Conservation (phyloP, 2,888 invertebrate species). For the Thelaira solivaga region DNA sequence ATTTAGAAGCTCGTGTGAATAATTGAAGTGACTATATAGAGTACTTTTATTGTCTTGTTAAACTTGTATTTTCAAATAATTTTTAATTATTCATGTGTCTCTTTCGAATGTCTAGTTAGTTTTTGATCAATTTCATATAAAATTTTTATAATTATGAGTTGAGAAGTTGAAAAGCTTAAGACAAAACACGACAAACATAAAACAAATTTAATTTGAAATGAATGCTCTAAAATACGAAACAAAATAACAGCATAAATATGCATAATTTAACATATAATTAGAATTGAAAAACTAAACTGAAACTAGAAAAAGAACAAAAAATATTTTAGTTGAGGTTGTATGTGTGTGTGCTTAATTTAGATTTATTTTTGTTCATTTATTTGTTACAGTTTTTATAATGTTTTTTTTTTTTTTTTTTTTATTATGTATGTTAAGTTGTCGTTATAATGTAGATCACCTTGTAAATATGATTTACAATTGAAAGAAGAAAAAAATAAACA, state of each 20-base stretch:
- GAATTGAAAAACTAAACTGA: slow-evolving; percentile 15
- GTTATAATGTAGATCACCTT: slow-evolving; percentile 59
- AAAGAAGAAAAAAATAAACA: slow-evolving; percentile 8
- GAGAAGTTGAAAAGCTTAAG: slow-evolving; percentile 22
- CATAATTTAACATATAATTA: slow-evolving; percentile 60
- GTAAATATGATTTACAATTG: slow-evolving; percentile 37
- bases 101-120: neutral
- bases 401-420: slow-evolving; percentile 10
- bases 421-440: slow-evolving; percentile 24
- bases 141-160: slow-evolving; percentile 40
- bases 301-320: neutral
- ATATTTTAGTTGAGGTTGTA: slow-evolving; percentile 12
- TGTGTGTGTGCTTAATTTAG: slow-evolving; percentile 26
- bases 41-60: neutral
- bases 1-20: no score
- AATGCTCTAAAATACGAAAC: no score
- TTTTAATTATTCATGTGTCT: neutral
- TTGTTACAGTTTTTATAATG: slow-evolving; percentile 22
- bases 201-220: slow-evolving; percentile 24
- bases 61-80: neutral
- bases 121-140: slow-evolving; percentile 4
- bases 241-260: slow-evolving; percentile 58
- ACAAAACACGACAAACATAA: neutral
- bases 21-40: no score
- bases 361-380: neutral